Percentiles rank a stretch among this genome's conserved stretches.
Evolutionary conservation across 2,797 vertebrate species (phyloP).

Genomic region (Cottoperca gobio): DNA sequence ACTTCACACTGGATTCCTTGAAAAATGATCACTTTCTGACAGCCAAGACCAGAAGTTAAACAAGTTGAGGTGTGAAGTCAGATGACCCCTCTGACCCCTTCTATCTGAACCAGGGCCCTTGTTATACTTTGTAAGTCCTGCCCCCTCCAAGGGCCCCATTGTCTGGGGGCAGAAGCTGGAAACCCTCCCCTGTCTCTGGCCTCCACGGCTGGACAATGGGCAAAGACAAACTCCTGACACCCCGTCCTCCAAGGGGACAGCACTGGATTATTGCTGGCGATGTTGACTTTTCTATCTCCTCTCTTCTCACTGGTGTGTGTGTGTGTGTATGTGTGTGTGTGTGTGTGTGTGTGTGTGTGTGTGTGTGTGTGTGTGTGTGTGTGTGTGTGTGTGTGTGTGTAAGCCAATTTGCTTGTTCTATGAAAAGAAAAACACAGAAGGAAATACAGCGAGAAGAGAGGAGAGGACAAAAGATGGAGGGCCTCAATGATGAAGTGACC

Average conservation of each 20-base stretch:
- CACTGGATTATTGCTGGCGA: constrained; percentile 54
- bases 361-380: constrained; percentile 18
- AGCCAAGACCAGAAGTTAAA: constrained; percentile 13
- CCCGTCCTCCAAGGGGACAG: constrained; percentile 60
- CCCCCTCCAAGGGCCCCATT: constrained; percentile 64
- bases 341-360: constrained; percentile 31
- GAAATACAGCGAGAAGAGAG: constrained; percentile 56
- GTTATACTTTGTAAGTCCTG: constrained; percentile 46
- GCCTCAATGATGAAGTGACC: constrained; percentile 77
- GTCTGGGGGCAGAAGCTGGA: constrained; percentile 65
- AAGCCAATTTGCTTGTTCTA: constrained; percentile 68
- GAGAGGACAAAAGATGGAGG: constrained; percentile 68
- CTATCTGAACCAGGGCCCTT: constrained; percentile 38
- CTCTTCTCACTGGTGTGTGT: constrained; percentile 43
- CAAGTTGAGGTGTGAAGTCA: constrained; percentile 48
- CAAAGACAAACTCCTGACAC: constrained; percentile 72
- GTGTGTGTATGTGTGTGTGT: constrained; percentile 22
- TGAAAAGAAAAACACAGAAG: constrained; percentile 72
- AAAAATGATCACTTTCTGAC: constrained; percentile 2
- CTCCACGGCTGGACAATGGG: constrained; percentile 65
- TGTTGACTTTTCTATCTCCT: constrained; percentile 69
- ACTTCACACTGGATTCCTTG: neutral
- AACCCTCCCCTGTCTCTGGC: constrained; percentile 65
- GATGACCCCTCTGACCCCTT: constrained; percentile 52
- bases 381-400: constrained; percentile 19